These are phyloP conservation scores for Amyelois transitella DNA, from an alignment of 1,140 invertebrate genomes.

Conservation along the genomic window DNA sequence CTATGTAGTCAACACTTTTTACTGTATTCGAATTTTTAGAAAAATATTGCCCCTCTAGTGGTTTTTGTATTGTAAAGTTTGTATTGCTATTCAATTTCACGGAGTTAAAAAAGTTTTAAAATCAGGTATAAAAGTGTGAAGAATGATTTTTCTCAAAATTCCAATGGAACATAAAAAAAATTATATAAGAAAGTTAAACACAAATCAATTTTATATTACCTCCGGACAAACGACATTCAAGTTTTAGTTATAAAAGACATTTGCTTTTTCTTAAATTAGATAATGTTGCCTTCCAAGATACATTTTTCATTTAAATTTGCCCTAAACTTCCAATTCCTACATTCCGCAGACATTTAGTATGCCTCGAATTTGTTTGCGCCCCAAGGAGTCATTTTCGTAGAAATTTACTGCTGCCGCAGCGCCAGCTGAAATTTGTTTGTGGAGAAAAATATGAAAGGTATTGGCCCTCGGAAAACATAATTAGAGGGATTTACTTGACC, in stretches of 20 bases:
- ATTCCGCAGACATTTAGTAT: slow-evolving; percentile 3
- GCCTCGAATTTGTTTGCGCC: slow-evolving; percentile 18
- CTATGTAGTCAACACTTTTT: background rate
- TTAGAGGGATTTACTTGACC: slow-evolving; percentile 8
- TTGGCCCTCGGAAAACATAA: slow-evolving; percentile 12
- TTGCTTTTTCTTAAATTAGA: background rate
- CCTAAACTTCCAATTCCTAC: background rate
- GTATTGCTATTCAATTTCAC: background rate
- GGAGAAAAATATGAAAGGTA: slow-evolving; percentile 16
- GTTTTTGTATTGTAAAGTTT: background rate
- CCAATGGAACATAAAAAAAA: no score
- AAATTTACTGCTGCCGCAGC: slow-evolving; percentile 10
- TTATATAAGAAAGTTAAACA: no score
- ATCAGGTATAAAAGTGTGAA: no score
- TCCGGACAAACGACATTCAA: no score
- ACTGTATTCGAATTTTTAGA: background rate
- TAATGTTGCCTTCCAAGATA: background rate
- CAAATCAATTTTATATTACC: no score
- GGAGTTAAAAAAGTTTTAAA: no score
- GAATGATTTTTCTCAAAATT: no score
- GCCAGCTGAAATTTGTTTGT: slow-evolving; percentile 10
- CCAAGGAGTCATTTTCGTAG: slow-evolving; percentile 17
- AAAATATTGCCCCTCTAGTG: background rate
- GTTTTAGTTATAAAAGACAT: background rate
- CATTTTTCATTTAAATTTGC: background rate